Base-by-base conservation (phyloP, 2,888 invertebrate genomes). In the Dryobota labecula region DNA sequence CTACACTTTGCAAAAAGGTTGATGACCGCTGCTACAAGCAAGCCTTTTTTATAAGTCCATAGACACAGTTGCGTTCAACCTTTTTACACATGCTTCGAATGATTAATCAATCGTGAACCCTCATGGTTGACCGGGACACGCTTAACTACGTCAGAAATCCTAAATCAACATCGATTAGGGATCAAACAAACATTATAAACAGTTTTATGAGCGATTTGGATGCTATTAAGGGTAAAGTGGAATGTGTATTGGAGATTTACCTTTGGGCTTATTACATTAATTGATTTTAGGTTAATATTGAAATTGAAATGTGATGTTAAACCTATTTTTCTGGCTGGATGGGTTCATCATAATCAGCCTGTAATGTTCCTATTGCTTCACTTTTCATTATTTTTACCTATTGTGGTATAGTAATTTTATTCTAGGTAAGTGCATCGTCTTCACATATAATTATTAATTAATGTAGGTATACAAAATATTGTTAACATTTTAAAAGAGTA, bases 141-240 rank as follows among this genome's bases (percentile, higher is more conserved):
- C 49, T 41, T 68, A 78, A 80, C 82, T 65, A 74, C 62, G 45
- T 76, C 83, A 65, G 61, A 56, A 54, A 72, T 85, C 83, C 85
- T 84, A 80, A 84, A 83, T 70, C 70, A 84, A 85, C 70, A 54
- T 38, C 67, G 68, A 72, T 72, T 64, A 53, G 45, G 84, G 79
- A 73, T 73, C 62, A 74, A 69, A 79, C 70, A 56, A 75, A 80
- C 64, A 62, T 84, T 73, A 68, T 58, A 58, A 67, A 73, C 68
- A 54, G 24, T 69, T 78, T 76, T 76, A 54, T 73, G 53, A 36
- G 56, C 60, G 45, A 43, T 61, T 66, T 60, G 53, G 53, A 47
- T 38, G 67, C 47, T 11, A 65, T 76, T 72, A 73, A 38, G 43
- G 49, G 47, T 54, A 2, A 45, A 62, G 38, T 43, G n/a, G 33